Evolutionary conservation across 2,888 invertebrate genomes (phyloP).

Genomic region (Hofmannophila pseudospretella): DNA sequence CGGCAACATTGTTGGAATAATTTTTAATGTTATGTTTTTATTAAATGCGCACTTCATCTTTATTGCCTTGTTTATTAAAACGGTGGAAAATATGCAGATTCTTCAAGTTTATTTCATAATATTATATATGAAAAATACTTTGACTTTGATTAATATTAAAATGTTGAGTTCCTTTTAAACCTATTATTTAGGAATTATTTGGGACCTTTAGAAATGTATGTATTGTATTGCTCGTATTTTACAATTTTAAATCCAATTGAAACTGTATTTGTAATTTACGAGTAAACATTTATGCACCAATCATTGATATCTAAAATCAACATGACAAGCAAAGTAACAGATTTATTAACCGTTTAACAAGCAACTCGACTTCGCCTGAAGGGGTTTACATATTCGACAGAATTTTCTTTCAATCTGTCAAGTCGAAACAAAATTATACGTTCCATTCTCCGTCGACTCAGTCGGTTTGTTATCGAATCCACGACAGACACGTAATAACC

Average conservation of each 20-base stretch:
- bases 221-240: too few relatives aligned
- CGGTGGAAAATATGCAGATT: background rate
- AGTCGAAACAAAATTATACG: conserved; percentile 53
- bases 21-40: conserved; percentile 22
- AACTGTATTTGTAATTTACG: too few relatives aligned
- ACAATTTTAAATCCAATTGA: too few relatives aligned
- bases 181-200: too few relatives aligned
- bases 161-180: too few relatives aligned
- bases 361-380: conserved; percentile 38
- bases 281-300: too few relatives aligned
- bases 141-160: too few relatives aligned
- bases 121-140: too few relatives aligned
- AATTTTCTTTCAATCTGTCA: conserved; percentile 46
- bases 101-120: background rate
- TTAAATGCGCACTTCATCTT: conserved; percentile 17
- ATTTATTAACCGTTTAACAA: conserved; percentile 46
- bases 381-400: conserved; percentile 33
- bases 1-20: conserved; percentile 37
- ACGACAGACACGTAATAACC: conserved; percentile 59
- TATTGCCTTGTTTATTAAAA: conserved; percentile 11
- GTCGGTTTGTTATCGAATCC: conserved; percentile 50
- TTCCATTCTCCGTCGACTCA: conserved; percentile 46
- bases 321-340: conserved; percentile 30
- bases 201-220: too few relatives aligned
- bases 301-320: conserved; percentile 20